Evolutionary conservation across 2,113 vertebrate species (phyloP), one percentile per base, ranked within the genome.

Genomic region (human (Homo sapiens)): DNA sequence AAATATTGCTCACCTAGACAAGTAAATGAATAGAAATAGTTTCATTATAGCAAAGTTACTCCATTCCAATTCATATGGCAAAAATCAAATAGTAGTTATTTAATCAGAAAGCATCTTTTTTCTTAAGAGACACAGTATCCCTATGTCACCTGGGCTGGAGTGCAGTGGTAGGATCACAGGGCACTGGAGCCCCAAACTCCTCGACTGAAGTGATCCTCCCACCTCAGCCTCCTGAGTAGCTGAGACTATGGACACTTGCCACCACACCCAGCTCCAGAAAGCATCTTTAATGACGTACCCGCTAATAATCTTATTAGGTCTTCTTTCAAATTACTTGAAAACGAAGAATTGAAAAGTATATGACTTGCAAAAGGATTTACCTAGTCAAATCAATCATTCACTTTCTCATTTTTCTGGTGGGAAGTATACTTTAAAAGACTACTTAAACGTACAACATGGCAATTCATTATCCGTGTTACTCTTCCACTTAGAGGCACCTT

Each of bases 21-120:
- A 91, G 45, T 72, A 97, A 96, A 91, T 66, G 55, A 84, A 90
- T 20, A 94, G 32, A 87, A 95, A 93, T 86, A 25, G 14, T 45
- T 90, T 89, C 32, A 66, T 90, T 83, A 57, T 23, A 79, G 30
- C 8, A 84, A 94, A 93, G 59, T 87, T 4, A 96, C 12, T 97
- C 32, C 48, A 95, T 61, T 95, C 38, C 35, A 88, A 81, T 3
- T 48, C 75, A 55, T 57, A 80, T 57, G 9, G 6, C 78, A 38
- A 93, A 92, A 90, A 68, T 55, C 66, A 78, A 86, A 59, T 59
- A 68, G n/a, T n/a, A 25, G 55, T 48, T 91, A 25, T 89, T 73
- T 70, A 32, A 96, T 61, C 50, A 78, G 59, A 94, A 91, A 50
- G 20, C 7, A 92, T 80, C 66, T 35, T 35, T 66, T 66, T 66